Conservation (phyloP, 2,888 invertebrate species). For the Synergus gifuensis region DNA sequence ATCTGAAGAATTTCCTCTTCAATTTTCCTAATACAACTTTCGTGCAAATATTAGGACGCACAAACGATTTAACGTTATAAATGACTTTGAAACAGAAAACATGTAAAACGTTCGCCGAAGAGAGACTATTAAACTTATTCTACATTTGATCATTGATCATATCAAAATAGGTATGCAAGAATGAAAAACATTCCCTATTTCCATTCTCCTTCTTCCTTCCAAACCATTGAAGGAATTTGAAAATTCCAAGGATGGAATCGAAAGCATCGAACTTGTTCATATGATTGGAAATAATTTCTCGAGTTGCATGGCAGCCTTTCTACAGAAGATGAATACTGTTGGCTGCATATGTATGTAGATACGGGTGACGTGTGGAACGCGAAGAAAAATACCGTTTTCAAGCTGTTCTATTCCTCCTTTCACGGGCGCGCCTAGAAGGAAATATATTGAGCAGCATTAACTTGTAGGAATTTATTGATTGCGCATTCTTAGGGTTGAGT, state of each 20-base stretch:
- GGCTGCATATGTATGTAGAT: constrained; percentile 21
- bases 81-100: too few species aligned
- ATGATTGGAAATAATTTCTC: constrained; percentile 25
- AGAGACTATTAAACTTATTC: too few species aligned
- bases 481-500: constrained; percentile 24
- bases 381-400: constrained; percentile 29
- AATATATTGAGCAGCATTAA: constrained; percentile 22
- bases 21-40: neutral
- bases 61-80: too few species aligned
- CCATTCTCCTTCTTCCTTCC: neutral
- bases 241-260: constrained; percentile 17
- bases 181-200: neutral
- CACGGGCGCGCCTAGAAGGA: neutral
- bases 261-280: constrained; percentile 15
- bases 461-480: constrained; percentile 36
- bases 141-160: too few species aligned
- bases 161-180: neutral
- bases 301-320: constrained; percentile 20
- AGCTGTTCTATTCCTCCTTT: neutral
- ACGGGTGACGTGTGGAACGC: constrained; percentile 20
- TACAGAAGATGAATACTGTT: constrained; percentile 22
- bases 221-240: constrained; percentile 9
- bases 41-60: neutral
- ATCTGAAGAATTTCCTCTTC: neutral
- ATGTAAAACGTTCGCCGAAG: too few species aligned